Base-by-base conservation (phyloP, 2,888 invertebrate genomes). In the Eupithecia exiguata region DNA sequence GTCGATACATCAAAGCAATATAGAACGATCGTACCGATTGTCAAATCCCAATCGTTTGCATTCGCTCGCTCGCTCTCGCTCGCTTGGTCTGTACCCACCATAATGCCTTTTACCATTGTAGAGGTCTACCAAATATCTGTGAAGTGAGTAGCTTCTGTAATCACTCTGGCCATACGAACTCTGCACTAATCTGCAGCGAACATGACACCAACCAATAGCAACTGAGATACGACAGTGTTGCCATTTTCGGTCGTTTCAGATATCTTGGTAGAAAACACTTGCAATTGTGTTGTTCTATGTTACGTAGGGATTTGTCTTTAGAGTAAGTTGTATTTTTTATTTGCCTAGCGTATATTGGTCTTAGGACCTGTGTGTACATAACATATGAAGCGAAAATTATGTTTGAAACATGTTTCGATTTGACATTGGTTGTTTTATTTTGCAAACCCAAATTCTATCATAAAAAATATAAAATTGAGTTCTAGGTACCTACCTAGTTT, bases 371-470 rank as follows among this genome's bases (percentile, higher is more conserved):
- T 43, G 62, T 84, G 84, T 84, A 84, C 80, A 85, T 83, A 84
- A 81, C 74, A 73, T 77, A 79, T 58, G 58, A 83, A 79, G 80
- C 81, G 78, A 81, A 82, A 81, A 82, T 80, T 82, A 82, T 84
- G 80, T 80, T 83, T 82, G 77, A 82, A 74, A 83, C 75, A 77
- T 81, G 84, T 78, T 84, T 85, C 82, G 78, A 79, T 79, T 81
- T 80, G 77, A 35, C n/a, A 21, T 69, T 21, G 66, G 36, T 71
- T 77, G 83, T 84, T 84, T 84, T 81, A 79, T 82, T 84, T 69
- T 0, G 25, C 1, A 12, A 3, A n/a, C 36, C 38, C 36, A 4
- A 36, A 7, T 53, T 53, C 10, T 18, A 46, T 18, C 18, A 18
- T 18, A 46, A 43, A 30, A 30, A 30, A 30, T 30, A 30, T 30